These are phyloP conservation scores for Pterocles orientalis DNA, from an alignment of 2,113 vertebrate species.

Conservation along the genomic window DNA sequence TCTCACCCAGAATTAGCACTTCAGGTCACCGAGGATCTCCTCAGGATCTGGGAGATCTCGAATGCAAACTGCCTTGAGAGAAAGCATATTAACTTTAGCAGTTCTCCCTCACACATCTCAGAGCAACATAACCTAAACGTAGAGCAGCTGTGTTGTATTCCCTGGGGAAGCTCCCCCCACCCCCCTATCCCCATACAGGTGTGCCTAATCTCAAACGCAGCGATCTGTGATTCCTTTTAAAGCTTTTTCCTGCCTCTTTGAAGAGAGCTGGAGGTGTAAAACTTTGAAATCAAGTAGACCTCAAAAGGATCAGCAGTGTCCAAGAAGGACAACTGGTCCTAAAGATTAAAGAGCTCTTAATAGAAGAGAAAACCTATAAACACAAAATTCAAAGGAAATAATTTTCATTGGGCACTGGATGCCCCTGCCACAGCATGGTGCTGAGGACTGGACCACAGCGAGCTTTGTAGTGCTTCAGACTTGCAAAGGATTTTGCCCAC, in stretches of 20 bases:
- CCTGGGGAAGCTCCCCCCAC: neutral
- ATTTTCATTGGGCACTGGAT: neutral
- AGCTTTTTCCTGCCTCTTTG: constrained; percentile 2
- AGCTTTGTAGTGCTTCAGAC: neutral
- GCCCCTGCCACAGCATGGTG: accelerated
- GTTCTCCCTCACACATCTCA: neutral
- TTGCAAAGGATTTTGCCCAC: neutral
- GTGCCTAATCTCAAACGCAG: neutral
- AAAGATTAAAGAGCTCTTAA: neutral
- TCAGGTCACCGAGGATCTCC: neutral
- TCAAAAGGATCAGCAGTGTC: neutral
- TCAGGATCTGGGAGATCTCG: neutral
- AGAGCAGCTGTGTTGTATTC: neutral
- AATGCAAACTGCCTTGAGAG: neutral
- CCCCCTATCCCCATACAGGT: neutral
- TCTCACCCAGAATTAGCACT: neutral
- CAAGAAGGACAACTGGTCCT: neutral
- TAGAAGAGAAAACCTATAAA: neutral
- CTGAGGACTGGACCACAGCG: neutral
- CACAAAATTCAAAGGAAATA: neutral
- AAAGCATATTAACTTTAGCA: neutral
- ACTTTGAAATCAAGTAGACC: constrained; percentile 1
- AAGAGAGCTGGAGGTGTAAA: constrained; percentile 19
- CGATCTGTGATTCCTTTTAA: neutral
- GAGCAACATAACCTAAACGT: neutral